Conservation (phyloP, 2,797 vertebrate species). For the Podarcis lilfordi region DNA sequence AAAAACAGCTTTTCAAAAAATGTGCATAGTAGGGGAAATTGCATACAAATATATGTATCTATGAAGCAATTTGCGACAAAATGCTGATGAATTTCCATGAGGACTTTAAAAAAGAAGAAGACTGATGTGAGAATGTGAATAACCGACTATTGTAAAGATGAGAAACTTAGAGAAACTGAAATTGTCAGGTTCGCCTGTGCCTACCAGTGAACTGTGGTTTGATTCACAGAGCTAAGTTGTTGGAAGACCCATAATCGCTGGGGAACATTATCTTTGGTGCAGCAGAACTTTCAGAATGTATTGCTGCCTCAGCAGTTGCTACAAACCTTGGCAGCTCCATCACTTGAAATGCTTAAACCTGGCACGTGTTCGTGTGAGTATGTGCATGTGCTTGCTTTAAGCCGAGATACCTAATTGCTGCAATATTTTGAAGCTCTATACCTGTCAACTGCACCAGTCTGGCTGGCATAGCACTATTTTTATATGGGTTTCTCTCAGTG, state of each 20-base stretch:
- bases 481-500: conserved; percentile 50
- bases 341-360: conserved; percentile 13
- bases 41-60: no score
- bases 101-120: no score
- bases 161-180: no score
- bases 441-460: conserved; percentile 62
- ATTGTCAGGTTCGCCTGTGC: no score
- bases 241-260: not conserved
- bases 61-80: no score
- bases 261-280: not conserved
- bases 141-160: no score
- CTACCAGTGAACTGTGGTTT: not conserved
- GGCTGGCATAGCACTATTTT: conserved; percentile 58
- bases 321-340: not conserved
- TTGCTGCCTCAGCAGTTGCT: not conserved
- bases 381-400: conserved; percentile 13
- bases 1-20: no score
- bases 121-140: no score
- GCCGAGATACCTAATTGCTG: conserved; percentile 64
- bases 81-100: no score
- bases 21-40: no score
- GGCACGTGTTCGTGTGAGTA: conserved; percentile 18
- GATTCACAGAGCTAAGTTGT: not conserved
- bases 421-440: conserved; percentile 66
- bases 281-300: not conserved